Conservation (phyloP, 1,140 invertebrate genomes). For the Thaumetopoea pityocampa region DNA sequence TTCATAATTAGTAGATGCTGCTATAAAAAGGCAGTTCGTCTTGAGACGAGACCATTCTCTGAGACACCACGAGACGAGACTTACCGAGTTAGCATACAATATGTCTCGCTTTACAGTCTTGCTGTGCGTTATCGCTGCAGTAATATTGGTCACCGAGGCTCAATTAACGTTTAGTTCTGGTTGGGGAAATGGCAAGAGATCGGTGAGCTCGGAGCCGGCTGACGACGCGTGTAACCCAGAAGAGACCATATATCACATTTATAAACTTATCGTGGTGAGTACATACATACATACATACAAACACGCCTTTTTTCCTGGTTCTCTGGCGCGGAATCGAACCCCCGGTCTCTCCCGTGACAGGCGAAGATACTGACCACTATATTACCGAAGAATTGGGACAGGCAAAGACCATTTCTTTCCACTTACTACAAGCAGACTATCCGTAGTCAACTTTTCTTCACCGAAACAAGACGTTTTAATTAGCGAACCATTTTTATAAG, state of each 20-base stretch:
- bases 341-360: too few species aligned
- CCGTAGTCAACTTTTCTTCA: too few species aligned
- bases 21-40: not conserved
- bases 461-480: too few species aligned
- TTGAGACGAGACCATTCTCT: not conserved
- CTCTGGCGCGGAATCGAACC: too few species aligned
- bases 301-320: too few species aligned
- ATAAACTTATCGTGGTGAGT: constrained; percentile 36
- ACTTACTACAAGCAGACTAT: too few species aligned
- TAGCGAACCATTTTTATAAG: too few species aligned
- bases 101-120: constrained; percentile 26
- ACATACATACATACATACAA: too few species aligned
- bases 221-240: constrained; percentile 24
- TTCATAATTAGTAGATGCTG: constrained; percentile 1
- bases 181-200: constrained; percentile 35
- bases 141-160: constrained; percentile 21
- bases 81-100: constrained; percentile 6
- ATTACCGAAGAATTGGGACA: too few species aligned
- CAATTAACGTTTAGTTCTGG: constrained; percentile 37
- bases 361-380: too few species aligned
- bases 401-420: too few species aligned
- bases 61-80: not conserved
- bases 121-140: constrained; percentile 17
- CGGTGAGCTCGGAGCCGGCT: constrained; percentile 11
- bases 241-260: constrained; percentile 30